These are phyloP conservation scores for Varanus salvator DNA, from an alignment of 2,113 vertebrate genomes.

Conservation along the genomic window DNA sequence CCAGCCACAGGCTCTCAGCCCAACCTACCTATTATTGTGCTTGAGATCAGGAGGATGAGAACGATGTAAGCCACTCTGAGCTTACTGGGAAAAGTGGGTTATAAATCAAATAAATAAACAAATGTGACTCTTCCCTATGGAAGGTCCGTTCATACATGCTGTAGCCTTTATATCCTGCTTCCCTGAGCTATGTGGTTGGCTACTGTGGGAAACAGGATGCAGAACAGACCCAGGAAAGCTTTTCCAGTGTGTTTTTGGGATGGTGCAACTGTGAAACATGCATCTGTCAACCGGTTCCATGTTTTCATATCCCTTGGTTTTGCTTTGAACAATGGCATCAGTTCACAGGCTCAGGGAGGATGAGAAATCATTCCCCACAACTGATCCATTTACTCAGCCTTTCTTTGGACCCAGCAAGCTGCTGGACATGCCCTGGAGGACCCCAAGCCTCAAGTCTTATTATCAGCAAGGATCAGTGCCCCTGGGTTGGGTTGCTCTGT, in stretches of 20 bases:
- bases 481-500: constrained; percentile 4
- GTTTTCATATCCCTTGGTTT: not conserved
- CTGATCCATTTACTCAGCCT: not conserved
- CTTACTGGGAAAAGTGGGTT: too few species aligned
- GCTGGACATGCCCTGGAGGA: not conserved
- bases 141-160: not conserved
- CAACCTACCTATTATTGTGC: too few species aligned
- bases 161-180: not conserved
- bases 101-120: too few species aligned
- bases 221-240: not conserved
- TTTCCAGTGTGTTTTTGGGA: not conserved
- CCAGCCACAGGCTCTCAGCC: too few species aligned
- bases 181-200: not conserved
- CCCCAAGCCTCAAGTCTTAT: not conserved
- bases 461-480: not conserved
- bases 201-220: not conserved
- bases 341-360: not conserved
- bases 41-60: too few species aligned
- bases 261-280: not conserved
- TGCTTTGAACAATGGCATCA: not conserved
- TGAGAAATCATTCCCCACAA: not conserved
- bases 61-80: too few species aligned
- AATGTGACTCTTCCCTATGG: not conserved
- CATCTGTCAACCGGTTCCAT: not conserved
- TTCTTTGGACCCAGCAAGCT: not conserved